phyloP scores from a whole-genome alignment of 2,113 vertebrate genomes.

The Megaptera novaeangliae region DNA sequence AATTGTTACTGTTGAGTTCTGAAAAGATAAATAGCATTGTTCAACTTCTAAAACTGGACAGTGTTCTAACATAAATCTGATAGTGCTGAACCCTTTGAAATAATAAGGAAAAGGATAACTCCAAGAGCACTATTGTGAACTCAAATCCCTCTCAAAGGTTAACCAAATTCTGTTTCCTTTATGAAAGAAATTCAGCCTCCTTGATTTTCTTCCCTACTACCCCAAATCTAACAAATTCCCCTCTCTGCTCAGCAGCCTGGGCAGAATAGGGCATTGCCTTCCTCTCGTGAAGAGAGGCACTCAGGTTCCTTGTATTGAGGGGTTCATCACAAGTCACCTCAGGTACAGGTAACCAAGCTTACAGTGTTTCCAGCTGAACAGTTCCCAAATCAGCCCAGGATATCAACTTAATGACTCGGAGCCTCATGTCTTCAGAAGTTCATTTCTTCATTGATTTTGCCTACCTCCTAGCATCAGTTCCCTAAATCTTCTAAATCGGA shows the following conservation, averaged over 20 bases:
- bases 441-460: neutral
- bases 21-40: slow-evolving; percentile 70
- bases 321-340: neutral
- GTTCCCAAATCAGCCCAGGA: neutral
- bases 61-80: neutral
- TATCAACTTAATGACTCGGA: neutral
- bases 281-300: neutral
- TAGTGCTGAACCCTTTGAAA: neutral
- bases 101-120: neutral
- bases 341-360: neutral
- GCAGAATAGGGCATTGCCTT: neutral
- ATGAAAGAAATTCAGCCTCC: neutral
- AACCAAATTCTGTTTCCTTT: neutral
- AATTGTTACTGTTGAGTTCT: slow-evolving; percentile 98
- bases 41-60: slow-evolving; percentile 32
- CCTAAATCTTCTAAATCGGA: neutral
- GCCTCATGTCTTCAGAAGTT: neutral
- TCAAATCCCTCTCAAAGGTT: neutral
- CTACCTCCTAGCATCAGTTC: neutral
- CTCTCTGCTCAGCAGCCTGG: neutral
- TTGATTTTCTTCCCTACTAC: neutral
- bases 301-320: neutral
- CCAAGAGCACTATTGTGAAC: neutral
- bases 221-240: neutral
- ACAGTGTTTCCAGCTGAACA: neutral